Base-by-base conservation (phyloP, 2,888 invertebrate species). In the Amblyteles armatorius region DNA sequence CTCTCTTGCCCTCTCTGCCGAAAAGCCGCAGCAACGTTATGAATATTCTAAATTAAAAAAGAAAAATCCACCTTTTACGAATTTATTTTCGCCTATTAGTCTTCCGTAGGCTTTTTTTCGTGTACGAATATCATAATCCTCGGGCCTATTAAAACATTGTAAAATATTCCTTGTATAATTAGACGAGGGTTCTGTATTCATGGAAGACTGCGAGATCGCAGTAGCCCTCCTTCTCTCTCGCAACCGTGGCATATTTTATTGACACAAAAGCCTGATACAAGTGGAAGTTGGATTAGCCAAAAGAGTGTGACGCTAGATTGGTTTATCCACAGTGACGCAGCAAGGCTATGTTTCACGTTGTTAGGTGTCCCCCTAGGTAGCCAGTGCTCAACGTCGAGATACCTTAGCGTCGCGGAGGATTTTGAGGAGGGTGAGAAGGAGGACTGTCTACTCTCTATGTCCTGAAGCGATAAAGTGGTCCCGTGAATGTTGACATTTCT, bases 401-500 rank as follows among this genome's bases (percentile, higher is more conserved):
- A 36, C 52, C 7, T 52, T 36, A 16, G 7, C 26, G 36, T 26
- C 22, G n/a, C 22, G 7, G n/a, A 65, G 77, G n/a, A 57, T 65
- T 65, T 65, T n/a, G 7, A 19, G 55, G 22, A n/a, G 26, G 60
- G 55, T 26, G 60, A 48, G 63, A 57, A 57, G 33, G 55, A 57
- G 29, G 13, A 63, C 29, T n/a, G 2, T n/a, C 52, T 26, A 63
- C 69, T 65, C 65, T 73, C 72, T 73, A 73, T 73, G 83, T 71
- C 79, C 71, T 50, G 83, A 22, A 76, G 71, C 71, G 79, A 76
- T 83, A 77, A 80, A 84, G 57, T 72, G 50, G 80, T 80, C 60
- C 36, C 40, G 60, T 57, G 60, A 79, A 71, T 65, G 71, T 69
- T 79, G 79, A 79, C 74, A 83, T 84, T 84, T 84, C 76, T 77